A percentile compares a stretch with the other conserved stretches of the same genome.
These are phyloP conservation scores for Rallus crepitans DNA, from an alignment of 2,797 vertebrate genomes.

Conservation along the genomic window DNA sequence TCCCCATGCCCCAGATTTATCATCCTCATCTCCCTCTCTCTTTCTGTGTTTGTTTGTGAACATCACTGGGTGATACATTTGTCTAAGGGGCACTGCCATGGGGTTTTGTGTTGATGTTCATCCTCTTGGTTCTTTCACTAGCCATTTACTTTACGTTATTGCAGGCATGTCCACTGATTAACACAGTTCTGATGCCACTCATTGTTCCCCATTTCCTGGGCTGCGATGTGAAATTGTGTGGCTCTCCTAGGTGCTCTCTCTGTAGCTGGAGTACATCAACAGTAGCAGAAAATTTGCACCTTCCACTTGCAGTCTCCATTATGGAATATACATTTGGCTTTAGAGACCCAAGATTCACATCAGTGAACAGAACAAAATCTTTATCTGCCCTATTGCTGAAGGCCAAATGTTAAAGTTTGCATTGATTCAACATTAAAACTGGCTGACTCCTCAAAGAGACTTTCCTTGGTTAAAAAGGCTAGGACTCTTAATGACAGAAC, in stretches of 20 bases:
- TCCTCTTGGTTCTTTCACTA: neutral
- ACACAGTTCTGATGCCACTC: neutral
- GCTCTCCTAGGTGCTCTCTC: neutral
- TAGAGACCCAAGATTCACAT: constrained; percentile 16
- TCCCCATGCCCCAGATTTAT: neutral
- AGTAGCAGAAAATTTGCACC: neutral
- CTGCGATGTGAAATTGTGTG: neutral
- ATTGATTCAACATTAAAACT: neutral
- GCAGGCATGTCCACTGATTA: neutral
- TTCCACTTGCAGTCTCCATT: constrained; percentile 6
- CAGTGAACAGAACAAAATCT: constrained; percentile 6
- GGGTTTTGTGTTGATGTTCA: neutral
- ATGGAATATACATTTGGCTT: neutral
- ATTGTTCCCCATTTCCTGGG: constrained; percentile 16
- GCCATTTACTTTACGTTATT: neutral
- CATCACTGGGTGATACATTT: neutral
- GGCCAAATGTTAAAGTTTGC: constrained; percentile 21
- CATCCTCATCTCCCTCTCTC: neutral
- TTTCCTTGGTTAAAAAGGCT: neutral
- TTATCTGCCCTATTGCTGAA: neutral
- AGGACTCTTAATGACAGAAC: neutral
- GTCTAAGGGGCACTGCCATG: neutral
- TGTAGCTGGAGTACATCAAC: neutral
- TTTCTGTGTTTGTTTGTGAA: neutral
- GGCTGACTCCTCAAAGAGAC: neutral